Evolutionary conservation across 2,113 vertebrate genomes (phyloP), one percentile per base, ranked within the genome.

Genomic region (Gasterosteus aculeatus): DNA sequence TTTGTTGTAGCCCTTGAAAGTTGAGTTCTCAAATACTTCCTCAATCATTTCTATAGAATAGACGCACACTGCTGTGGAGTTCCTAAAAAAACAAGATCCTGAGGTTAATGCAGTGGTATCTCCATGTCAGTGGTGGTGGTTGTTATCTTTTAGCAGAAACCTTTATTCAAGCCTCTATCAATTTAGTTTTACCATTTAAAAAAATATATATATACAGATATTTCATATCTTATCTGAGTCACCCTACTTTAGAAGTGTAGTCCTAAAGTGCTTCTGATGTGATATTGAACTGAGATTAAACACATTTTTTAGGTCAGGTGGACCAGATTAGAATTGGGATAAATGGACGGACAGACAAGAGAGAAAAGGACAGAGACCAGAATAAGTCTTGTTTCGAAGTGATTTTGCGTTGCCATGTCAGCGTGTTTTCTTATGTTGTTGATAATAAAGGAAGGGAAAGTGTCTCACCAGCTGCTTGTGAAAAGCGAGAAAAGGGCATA

Each of bases 401-500:
- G 7, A 41, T 2, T 49, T 26, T 29, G 10, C 56, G 18, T 39
- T 38, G n/a, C 33, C 19, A 1, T 10, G 42, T 69, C 46, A 66
- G 42, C 10, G 0, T 19, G 31, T 53, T 39, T 63, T 57, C 65
- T 69, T 47, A 35, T 26, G 70, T 0, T 67, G 62, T 31, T 35
- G 31, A 73, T 31, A 58, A 75, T 33, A 69, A 61, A 54, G 59
- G 39, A 85, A 85, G 35, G 1, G 3, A 31, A 68, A 57, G 2
- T 44, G 63, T 22, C 95, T 93, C 77, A 98, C 97, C 97, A 99
- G 85, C 95, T 95, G 88, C 97, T 98, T 12, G 94, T 95, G 89
- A 99, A 99, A 22, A 98, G 93, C 0, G 94, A 95, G 89, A 99
- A 99, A 26, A 98, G 93, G 0, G 95, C 97, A 0, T 97, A 98